Evolutionary conservation across 1,140 invertebrate genomes (phyloP).

Genomic region (Papilio xuthus): DNA sequence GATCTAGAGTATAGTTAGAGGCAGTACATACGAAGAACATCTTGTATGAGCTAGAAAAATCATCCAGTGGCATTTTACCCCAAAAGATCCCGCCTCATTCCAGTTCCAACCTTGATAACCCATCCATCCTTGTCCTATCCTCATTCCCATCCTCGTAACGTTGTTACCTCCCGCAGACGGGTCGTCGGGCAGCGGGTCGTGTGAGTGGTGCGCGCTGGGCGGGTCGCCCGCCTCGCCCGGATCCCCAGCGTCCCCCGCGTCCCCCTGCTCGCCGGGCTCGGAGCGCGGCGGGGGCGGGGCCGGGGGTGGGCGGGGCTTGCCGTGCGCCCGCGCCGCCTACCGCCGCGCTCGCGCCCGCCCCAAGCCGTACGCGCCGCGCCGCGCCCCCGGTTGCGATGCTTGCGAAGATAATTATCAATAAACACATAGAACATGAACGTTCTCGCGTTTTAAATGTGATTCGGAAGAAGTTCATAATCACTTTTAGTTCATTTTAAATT

Average conservation of each 20-base stretch:
- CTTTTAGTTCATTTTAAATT: constrained; percentile 36
- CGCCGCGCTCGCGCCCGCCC: constrained; percentile 43
- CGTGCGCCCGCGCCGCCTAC: constrained; percentile 42
- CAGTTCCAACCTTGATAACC: not conserved
- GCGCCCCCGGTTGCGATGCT: constrained; percentile 43
- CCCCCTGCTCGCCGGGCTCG: constrained; percentile 41
- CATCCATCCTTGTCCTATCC: constrained; percentile 33
- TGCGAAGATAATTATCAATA: constrained; percentile 37
- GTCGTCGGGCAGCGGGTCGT: constrained; percentile 64
- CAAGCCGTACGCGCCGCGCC: constrained; percentile 42
- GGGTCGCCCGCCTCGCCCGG: constrained; percentile 37
- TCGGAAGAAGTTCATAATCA: constrained; percentile 28
- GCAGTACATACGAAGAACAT: not conserved
- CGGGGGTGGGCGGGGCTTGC: constrained; percentile 31
- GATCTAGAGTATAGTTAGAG: not conserved
- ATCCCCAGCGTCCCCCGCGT: constrained; percentile 20
- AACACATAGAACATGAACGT: constrained; percentile 28
- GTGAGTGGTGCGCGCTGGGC: constrained; percentile 44
- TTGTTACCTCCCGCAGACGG: constrained; percentile 53
- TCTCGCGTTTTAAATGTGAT: constrained; percentile 21
- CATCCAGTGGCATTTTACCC: not conserved
- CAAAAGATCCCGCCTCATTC: not conserved
- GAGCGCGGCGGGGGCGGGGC: constrained; percentile 38
- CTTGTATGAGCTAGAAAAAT: not conserved
- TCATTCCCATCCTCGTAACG: constrained; percentile 30